Base-by-base conservation (phyloP, 1,140 invertebrate genomes). In the Physella acuta region DNA sequence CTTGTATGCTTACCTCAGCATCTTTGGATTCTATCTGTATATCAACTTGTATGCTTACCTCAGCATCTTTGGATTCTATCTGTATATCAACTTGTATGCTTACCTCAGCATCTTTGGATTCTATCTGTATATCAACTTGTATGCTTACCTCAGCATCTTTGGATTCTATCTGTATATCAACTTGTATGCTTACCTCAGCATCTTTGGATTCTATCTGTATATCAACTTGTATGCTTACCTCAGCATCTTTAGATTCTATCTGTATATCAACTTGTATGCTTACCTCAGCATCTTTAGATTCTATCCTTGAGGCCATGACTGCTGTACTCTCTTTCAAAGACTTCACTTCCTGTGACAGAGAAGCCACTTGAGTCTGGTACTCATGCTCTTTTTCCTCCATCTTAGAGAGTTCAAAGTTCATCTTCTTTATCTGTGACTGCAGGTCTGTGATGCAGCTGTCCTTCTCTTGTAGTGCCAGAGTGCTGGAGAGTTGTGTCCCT, bases 231-330 rank as follows among this genome's bases (percentile, higher is more conserved):
- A n/a, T n/a, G n/a, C n/a, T 11, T 20, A 44, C 8, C 8, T 20
- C 39, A 44, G 20, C 39, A 44, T 20, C 20, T 44, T 44, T 20
- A 44, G 39, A 44, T 44, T 20, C 20, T 44, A 62, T 14, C 28
- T 34, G 28, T 11, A 34, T 34, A 36, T 24, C 5, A 28, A 2
- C 2, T 39, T 53, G 58, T n/a, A 51, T 63, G 61, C 74, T 74
- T 75, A 81, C 80, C 30, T 69, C 37, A 39, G 74, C 60, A 69
- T 74, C 69, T 55, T 78, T 78, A 24, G 55, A 70, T 53, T 80
- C 76, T 11, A 81, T 66, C 28, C 70, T 71, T 26, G 73, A 73
- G 65, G 79, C 79, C 28, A 80, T 56, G 0, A 72, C 68, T 0
- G 69, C 28, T 39, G 75, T 78, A 14, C 75, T 68, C 34, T 71